Evolutionary conservation across 1,140 invertebrate species (phyloP).

Genomic region (Solen grandis): DNA sequence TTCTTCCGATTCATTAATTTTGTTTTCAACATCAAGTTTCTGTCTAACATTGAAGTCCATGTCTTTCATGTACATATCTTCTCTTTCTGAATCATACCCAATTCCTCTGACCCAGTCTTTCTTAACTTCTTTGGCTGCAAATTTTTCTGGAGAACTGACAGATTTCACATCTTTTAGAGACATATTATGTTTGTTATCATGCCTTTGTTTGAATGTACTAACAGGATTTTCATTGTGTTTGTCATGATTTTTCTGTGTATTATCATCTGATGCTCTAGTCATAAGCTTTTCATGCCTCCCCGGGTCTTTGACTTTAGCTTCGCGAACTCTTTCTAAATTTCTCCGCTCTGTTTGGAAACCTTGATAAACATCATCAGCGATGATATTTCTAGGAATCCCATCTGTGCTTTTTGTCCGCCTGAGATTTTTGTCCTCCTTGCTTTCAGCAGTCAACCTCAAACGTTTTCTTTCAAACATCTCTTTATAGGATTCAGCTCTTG

Average conservation of each 20-base stretch:
- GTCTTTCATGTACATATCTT: slow-evolving; percentile 53
- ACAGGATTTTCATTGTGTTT: no score
- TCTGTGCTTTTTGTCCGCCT: background rate
- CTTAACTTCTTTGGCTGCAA: background rate
- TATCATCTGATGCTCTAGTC: no score
- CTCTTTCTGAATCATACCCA: slow-evolving; percentile 23
- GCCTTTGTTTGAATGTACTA: no score
- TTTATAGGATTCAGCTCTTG: slow-evolving; percentile 41
- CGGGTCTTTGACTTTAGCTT: no score
- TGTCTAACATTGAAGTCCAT: no score
- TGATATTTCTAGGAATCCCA: background rate
- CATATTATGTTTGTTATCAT: no score
- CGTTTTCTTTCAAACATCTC: slow-evolving; percentile 25
- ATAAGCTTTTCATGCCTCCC: no score
- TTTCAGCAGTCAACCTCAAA: background rate
- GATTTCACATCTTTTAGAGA: no score
- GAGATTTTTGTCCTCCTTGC: background rate
- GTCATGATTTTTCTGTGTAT: no score
- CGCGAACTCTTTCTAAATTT: background rate
- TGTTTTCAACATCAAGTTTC: no score
- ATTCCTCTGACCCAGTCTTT: background rate
- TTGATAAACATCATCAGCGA: background rate
- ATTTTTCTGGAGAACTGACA: no score
- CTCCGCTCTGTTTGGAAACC: background rate
- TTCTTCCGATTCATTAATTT: no score